Evolutionary conservation across 2,113 vertebrate genomes (phyloP).

Genomic region (Psammodynastes pulverulentus): DNA sequence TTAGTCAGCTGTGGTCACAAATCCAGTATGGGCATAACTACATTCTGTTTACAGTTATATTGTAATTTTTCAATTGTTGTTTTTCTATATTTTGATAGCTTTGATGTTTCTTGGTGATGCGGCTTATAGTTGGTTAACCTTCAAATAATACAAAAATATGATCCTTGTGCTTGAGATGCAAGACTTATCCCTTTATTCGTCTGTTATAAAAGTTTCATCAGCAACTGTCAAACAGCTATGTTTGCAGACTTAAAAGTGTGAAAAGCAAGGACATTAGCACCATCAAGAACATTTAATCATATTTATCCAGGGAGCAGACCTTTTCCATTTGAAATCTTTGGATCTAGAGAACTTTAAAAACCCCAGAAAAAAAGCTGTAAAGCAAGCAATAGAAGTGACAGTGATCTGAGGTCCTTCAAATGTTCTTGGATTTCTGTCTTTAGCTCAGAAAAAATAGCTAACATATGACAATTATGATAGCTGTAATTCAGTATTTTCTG

Average conservation of each 20-base stretch:
- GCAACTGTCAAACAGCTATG: background rate
- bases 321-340: background rate
- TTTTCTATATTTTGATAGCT: background rate
- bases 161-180: background rate
- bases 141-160: background rate
- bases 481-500: background rate
- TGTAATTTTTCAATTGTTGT: background rate
- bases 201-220: background rate
- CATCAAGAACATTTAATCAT: background rate
- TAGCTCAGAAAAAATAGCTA: background rate
- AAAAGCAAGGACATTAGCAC: background rate
- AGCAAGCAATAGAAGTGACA: background rate
- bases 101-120: background rate
- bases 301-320: background rate
- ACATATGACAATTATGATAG: background rate
- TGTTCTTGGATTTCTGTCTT: background rate
- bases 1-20: background rate
- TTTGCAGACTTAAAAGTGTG: background rate
- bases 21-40: background rate
- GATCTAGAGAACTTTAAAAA: background rate
- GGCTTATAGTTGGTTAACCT: background rate
- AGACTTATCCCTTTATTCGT: background rate
- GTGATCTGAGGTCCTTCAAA: background rate
- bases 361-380: background rate
- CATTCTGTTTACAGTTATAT: background rate